Evolutionary conservation across 2,888 invertebrate species (phyloP), one percentile per base, ranked within the genome.

Genomic region (Ormia ochracea): DNA sequence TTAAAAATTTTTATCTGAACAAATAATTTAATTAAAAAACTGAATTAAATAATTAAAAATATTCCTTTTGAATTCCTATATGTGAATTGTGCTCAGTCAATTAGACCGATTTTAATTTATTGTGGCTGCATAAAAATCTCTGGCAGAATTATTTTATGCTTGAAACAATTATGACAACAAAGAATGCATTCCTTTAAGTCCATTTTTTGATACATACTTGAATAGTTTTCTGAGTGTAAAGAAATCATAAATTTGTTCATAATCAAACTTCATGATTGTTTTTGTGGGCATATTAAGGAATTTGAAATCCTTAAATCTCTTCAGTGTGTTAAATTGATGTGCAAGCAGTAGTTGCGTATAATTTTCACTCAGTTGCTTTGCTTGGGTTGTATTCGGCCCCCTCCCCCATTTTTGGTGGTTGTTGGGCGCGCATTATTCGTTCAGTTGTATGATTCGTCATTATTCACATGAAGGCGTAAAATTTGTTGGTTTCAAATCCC

Each of bases 281-380:
- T 73, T 58, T 23, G 54, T 69, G 61, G 41, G 43, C 56, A 65
- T 63, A 74, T 81, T 82, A 83, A 82, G 78, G 80, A 82, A 82
- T 80, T 82, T 82, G 52, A 77, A 80, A 82, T 81, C 77, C 72
- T 80, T 68, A 82, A 84, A 83, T 83, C 84, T 82, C 79, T 82
- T 82, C 74, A 83, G 83, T 83, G 84, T 85, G 84, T 83, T 82
- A 84, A 85, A 85, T 85, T 84, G 81, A 81, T 83, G 82, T 83
- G 84, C 82, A 59, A 56, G 41, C 69, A 78, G 66, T 45, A 28
- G 73, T 61, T 72, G 74, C 12, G 26, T 36, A 48, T 74, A n/a
- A 76, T 61, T 72, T 80, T 72, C 56, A 80, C 54, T n/a, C n/a
- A n/a, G n/a, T 69, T 65, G 43, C 38, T 43, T 58, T 28, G 21